phyloP scores from a whole-genome alignment of 2,797 vertebrate genomes.

The Malacoraja senta region DNA sequence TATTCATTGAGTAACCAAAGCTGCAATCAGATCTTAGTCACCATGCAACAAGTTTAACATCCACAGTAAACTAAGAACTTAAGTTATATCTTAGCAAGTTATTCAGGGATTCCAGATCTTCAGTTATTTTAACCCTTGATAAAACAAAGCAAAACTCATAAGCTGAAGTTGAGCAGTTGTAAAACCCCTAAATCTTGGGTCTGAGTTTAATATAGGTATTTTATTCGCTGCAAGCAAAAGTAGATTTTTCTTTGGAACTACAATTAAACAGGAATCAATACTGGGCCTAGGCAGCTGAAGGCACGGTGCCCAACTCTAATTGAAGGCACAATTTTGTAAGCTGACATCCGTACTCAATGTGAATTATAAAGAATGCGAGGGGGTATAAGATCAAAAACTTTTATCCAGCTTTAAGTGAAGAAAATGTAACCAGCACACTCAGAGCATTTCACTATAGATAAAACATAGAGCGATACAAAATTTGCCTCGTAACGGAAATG shows the following conservation, averaged over 20 bases:
- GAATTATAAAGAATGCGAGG: too few relatives aligned
- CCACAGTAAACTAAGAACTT: neutral
- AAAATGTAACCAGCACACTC: too few relatives aligned
- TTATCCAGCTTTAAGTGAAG: too few relatives aligned
- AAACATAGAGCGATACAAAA: too few relatives aligned
- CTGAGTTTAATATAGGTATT: too few relatives aligned
- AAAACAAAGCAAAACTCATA: neutral
- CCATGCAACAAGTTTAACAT: neutral
- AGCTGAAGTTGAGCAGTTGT: neutral
- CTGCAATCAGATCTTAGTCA: neutral
- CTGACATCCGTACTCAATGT: too few relatives aligned
- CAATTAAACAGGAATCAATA: too few relatives aligned
- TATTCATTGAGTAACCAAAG: neutral
- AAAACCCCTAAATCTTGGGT: too few relatives aligned
- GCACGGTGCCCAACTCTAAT: neutral
- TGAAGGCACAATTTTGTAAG: neutral
- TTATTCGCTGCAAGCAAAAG: too few relatives aligned
- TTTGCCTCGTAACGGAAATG: neutral
- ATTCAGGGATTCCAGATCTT: neutral
- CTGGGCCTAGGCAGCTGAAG: neutral
- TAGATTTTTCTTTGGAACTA: too few relatives aligned
- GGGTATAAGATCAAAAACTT: too few relatives aligned
- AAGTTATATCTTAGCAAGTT: neutral
- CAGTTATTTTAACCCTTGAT: neutral
- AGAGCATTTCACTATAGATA: too few relatives aligned